Evolutionary conservation across 2,113 vertebrate species (phyloP).

Genomic region (Bubo scandiacus): DNA sequence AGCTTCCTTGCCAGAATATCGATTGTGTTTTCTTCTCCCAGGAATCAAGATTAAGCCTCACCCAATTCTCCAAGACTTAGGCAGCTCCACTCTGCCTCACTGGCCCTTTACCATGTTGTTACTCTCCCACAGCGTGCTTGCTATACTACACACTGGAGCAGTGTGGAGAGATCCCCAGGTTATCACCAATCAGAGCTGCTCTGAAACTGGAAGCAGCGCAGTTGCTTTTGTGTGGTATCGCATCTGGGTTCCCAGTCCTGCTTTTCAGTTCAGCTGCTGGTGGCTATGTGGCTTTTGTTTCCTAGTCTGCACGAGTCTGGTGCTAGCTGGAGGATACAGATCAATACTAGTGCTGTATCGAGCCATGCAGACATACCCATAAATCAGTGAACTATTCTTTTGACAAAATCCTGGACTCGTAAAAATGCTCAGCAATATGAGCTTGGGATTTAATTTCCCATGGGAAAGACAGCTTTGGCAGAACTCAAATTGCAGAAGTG

Average conservation of each 20-base stretch:
- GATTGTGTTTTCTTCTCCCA: not conserved
- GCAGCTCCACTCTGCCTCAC: not conserved
- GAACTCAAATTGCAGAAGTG: not conserved
- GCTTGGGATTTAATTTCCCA: not conserved
- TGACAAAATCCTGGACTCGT: not conserved
- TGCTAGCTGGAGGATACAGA: not conserved
- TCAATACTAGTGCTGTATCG: no score
- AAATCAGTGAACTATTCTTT: not conserved
- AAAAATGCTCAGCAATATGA: not conserved
- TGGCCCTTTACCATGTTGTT: not conserved
- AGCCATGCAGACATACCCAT: not conserved
- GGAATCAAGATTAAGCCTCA: not conserved
- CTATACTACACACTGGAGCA: not conserved
- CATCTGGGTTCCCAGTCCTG: not conserved
- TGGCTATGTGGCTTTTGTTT: not conserved
- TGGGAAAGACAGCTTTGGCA: not conserved
- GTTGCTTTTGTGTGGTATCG: not conserved
- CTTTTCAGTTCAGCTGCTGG: not conserved
- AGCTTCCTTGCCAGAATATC: not conserved
- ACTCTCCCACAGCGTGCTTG: not conserved
- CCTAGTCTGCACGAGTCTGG: not conserved
- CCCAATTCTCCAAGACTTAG: not conserved
- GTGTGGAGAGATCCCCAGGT: not conserved
- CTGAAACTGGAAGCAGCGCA: not conserved
- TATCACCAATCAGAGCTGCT: not conserved